Evolutionary conservation across 2,797 vertebrate genomes (phyloP), one percentile per base, ranked within the genome.

Genomic region (Emydoidea blandingii): DNA sequence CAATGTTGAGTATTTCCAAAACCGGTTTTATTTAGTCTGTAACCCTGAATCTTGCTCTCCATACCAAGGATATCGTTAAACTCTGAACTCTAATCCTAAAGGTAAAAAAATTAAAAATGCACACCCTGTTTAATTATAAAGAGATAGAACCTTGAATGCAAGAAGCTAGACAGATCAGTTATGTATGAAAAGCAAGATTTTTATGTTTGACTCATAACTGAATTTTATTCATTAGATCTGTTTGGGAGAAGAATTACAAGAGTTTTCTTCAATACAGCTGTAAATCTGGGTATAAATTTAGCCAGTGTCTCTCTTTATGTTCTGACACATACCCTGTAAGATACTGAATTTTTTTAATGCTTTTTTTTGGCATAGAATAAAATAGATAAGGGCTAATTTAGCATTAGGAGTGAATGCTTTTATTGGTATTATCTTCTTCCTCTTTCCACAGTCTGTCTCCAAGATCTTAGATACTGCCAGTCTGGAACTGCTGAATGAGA

Each of bases 381-480:
- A 72, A n/a, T 12, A 72, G 68, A 41, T 5, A 12, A 23, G n/a
- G 5, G 37, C 37, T 41, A 72, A 72, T 72, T 41, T 72, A 14
- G 54, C 0, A 0, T 10, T 15, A 90, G 59, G 84, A 83, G 57
- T 54, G 37, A 37, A 72, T n/a, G 29, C 72, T 78, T 41, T 96
- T 56, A 96, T 18, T 6, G 92, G 4, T 88, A 74, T 34, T 88
- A 23, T 96, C 50, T 83, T 88, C 2, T 54, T 52, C 8, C 9
- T 91, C 52, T 90, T 53, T 93, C 87, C 83, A n/a, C 96, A 99
- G 99, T 98, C 97, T 1, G 95, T 99, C 54, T 98, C 98, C 94
- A 99, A 98, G 97, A 99, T 99, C 96, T 98, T 99, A 86, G 99
- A 99, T 90, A 97, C 98, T 27, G 99, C 99, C 81, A 99, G 99